A percentile compares a stretch with the other conserved stretches of the same genome.
phyloP scores from a whole-genome alignment of 23 tunicate genomes.

The Trididemnum miniatum region DNA sequence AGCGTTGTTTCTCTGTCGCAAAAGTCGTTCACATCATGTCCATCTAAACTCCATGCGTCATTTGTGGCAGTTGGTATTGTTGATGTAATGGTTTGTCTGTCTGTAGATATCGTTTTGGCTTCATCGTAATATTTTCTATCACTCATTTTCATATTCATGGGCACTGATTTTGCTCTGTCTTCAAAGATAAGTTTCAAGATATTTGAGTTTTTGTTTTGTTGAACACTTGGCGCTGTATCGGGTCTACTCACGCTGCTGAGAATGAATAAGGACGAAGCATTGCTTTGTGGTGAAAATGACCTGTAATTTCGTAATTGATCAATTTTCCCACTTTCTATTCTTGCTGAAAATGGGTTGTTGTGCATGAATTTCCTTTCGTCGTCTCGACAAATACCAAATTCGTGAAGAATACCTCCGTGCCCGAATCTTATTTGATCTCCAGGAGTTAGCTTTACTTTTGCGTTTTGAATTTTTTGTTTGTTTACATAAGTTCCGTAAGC shows the following conservation, averaged over 20 bases:
- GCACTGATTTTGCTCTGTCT: constrained; percentile 60
- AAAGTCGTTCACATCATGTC: neutral
- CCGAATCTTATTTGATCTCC: constrained; percentile 85
- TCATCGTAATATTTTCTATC: neutral
- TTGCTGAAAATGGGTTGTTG: neutral
- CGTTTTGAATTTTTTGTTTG: constrained; percentile 75
- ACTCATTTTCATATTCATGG: constrained; percentile 44
- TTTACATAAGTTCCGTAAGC: constrained; percentile 80
- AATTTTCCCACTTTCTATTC: neutral
- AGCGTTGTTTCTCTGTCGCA: constrained; percentile 11
- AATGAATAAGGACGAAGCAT: neutral
- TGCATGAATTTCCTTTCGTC: neutral
- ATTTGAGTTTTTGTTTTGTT: neutral
- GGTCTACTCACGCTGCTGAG: constrained; percentile 31
- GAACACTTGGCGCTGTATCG: constrained; percentile 63
- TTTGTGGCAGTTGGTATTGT: neutral
- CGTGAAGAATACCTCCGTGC: constrained; percentile 74
- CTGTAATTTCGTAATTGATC: neutral
- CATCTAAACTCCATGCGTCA: constrained; percentile 16
- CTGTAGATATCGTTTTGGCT: neutral
- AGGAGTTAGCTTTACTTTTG: constrained; percentile 44
- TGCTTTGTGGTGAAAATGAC: too few species aligned
- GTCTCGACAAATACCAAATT: constrained; percentile 32
- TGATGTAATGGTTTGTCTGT: neutral
- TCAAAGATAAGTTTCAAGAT: constrained; percentile 11